Conservation (phyloP, 2,113 vertebrate genomes). For the Microcebus tavaratra region DNA sequence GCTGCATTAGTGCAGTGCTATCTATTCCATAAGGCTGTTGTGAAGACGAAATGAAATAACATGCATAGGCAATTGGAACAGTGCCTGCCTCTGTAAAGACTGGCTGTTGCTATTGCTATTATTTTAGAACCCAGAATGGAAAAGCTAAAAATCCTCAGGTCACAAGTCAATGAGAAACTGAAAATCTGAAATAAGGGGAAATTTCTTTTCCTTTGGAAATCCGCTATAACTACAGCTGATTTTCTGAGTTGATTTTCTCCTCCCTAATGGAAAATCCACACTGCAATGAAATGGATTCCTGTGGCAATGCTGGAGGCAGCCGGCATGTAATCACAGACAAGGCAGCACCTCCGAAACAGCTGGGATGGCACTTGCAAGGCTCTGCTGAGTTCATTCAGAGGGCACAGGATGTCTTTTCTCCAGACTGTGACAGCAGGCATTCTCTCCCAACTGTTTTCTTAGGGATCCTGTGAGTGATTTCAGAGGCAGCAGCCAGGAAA, state of each 20-base stretch:
- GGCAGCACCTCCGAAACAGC: neutral
- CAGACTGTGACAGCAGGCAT: neutral
- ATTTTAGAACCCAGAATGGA: neutral
- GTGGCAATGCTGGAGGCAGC: conserved; percentile 10
- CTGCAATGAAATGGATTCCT: neutral
- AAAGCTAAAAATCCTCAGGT: neutral
- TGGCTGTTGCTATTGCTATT: neutral
- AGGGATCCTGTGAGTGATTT: neutral
- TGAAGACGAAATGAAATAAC: neutral
- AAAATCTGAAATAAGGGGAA: neutral
- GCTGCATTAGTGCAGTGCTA: too few species aligned
- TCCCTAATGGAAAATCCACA: conserved; percentile 24
- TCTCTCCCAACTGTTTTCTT: neutral
- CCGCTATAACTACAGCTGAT: neutral
- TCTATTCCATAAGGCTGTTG: neutral
- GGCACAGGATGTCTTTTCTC: neutral
- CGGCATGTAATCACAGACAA: neutral
- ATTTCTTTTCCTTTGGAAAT: neutral
- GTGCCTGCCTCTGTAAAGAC: neutral
- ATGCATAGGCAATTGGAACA: neutral
- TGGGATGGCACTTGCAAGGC: neutral
- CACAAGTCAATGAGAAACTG: conserved; percentile 27
- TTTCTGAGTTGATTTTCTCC: neutral
- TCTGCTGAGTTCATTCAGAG: conserved; percentile 42
- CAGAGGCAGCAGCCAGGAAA: neutral